Evolutionary conservation across 1,140 invertebrate species (phyloP).

Genomic region (Drosophila prosaltans): DNA sequence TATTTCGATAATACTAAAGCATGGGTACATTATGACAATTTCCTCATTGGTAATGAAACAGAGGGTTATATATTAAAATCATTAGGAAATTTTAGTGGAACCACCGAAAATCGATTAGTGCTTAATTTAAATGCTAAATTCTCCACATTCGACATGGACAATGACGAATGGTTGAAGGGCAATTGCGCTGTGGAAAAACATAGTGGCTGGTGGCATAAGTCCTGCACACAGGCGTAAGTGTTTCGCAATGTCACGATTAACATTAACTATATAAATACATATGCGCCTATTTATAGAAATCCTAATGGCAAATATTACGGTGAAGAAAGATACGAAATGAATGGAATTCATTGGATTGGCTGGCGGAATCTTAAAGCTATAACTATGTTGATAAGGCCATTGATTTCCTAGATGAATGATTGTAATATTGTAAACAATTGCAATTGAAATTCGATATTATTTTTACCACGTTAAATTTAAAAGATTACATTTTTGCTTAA

Average conservation of each 20-base stretch:
- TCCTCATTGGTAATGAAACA: not conserved
- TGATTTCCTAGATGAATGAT: no score
- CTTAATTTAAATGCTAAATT: conserved; percentile 4
- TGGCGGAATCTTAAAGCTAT: conserved; percentile 3
- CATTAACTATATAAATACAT: not conserved
- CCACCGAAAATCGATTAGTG: not conserved
- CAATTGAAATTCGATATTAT: no score
- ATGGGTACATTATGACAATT: conserved; percentile 13
- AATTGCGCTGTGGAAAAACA: conserved; percentile 15
- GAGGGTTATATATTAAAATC: not conserved
- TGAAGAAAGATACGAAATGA: not conserved
- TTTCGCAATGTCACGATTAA: not conserved
- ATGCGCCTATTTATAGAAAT: not conserved
- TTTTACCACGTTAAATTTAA: no score
- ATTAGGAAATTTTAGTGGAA: conserved; percentile 6
- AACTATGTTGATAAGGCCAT: not conserved
- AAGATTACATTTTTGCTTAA: no score
- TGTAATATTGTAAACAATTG: no score
- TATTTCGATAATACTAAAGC: conserved; percentile 2
- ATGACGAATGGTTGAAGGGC: not conserved
- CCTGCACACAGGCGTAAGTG: conserved; percentile 1
- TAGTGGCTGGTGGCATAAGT: conserved; percentile 7
- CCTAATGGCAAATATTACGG: not conserved
- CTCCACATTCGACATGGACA: not conserved
- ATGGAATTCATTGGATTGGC: conserved; percentile 4